phyloP scores from a whole-genome alignment of 1,140 invertebrate genomes.

The Caerostris extrusa region DNA sequence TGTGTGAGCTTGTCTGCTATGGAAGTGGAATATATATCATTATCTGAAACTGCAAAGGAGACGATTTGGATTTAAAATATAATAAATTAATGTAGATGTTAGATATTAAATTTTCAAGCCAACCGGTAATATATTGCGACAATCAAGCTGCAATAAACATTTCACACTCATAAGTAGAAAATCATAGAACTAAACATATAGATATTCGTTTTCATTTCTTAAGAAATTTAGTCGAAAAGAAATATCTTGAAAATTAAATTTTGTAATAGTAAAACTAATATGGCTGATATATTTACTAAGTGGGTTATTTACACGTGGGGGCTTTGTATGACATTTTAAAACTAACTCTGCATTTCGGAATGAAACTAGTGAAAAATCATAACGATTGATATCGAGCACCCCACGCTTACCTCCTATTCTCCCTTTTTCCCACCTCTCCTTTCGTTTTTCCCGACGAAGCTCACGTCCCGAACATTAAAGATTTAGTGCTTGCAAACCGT shows the following conservation, averaged over 20 bases:
- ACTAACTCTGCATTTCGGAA: no score
- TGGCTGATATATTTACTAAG: slow-evolving; percentile 29
- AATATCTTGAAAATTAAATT: slow-evolving; percentile 10
- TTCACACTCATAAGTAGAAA: neutral
- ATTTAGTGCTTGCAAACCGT: no score
- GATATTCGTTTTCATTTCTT: neutral
- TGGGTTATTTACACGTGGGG: no score
- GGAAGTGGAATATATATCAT: slow-evolving; percentile 81
- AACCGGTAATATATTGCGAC: neutral
- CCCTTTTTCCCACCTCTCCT: no score
- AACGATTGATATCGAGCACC: no score
- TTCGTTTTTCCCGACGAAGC: no score
- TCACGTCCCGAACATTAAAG: no score
- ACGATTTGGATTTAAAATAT: slow-evolving; percentile 79
- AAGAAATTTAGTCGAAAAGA: slow-evolving; percentile 13
- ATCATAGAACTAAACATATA: neutral
- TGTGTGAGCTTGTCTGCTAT: slow-evolving; percentile 80
- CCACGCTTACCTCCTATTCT: no score
- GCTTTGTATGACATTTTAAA: no score
- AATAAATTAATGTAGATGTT: no score
- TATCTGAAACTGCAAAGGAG: slow-evolving; percentile 80
- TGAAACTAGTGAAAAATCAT: no score
- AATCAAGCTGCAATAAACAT: neutral
- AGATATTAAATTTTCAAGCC: neutral
- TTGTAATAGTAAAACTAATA: neutral